Evolutionary conservation across 1,140 invertebrate genomes (phyloP), one percentile per base, ranked within the genome.

Genomic region (Araneus ventricosus): DNA sequence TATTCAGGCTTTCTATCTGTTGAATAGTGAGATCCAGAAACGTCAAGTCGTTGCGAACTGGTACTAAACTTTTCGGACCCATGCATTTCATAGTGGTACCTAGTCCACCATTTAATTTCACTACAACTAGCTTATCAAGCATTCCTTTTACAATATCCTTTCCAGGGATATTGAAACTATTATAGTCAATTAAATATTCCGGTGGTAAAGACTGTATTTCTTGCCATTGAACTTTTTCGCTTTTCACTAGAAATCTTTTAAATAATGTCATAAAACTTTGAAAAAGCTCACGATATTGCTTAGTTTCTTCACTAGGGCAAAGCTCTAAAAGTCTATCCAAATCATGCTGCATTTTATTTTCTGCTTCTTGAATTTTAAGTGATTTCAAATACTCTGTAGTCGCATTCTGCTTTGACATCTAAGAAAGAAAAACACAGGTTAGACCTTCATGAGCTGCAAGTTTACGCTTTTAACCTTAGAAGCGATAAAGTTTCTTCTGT

Each of bases 21-120:
- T 99, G 99, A 57, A 99, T 99, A 30, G 98, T 99, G 59, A 99
- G 96, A 96, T 99, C 99, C 84, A 99, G 96, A 95, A 99, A 99
- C 0, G 99, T 99, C 14, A 99, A 96, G 93, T 99, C 98, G 95
- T 98, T 99, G 90, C 99, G 96, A n/a, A 99, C 99, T 94, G 98
- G 97, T 94, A 99, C 99, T 4, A 99, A 97, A 91, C 98, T 99
- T 96, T 99, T 99, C 5, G 99, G 99, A 24, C 99, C 99, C 95
- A 98, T 98, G 95, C 99, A 99, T 59, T 94, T 92, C 99, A 99
- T 99, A 7, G 98, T 99, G 0, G 99, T 99, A 70, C 99, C 99
- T 22, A 99, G 96, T 95, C 99, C 99, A 96, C 99, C 99, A 96
- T 99, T 99, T 1, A 99, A 96, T 95, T 99, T 99, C 27, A 99